Evolutionary conservation across 2,113 vertebrate genomes (phyloP).

Genomic region (Podocnemis expansa): DNA sequence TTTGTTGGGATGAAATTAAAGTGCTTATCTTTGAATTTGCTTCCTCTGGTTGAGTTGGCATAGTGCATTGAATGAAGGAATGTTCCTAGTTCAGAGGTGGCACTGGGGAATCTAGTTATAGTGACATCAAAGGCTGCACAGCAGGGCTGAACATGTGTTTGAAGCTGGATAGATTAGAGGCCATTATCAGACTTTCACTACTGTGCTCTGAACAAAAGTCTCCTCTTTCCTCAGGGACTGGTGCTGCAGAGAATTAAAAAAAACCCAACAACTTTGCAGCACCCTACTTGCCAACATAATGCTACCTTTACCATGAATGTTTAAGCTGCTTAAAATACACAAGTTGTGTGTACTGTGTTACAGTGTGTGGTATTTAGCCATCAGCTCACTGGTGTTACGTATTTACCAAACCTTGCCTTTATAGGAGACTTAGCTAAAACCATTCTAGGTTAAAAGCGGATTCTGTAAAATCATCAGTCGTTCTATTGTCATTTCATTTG

Average conservation of each 20-base stretch:
- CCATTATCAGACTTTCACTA: slow-evolving; percentile 80
- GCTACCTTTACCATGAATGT: background rate
- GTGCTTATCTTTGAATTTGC: slow-evolving; percentile 78
- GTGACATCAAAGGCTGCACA: slow-evolving; percentile 82
- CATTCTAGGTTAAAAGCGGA: background rate
- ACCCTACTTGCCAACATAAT: slow-evolving; percentile 56
- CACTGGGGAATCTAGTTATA: slow-evolving; percentile 77
- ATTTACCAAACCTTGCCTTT: background rate
- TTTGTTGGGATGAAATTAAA: slow-evolving; percentile 76
- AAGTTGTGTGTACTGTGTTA: background rate
- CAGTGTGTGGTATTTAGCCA: background rate
- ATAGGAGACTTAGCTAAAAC: background rate
- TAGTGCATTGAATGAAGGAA: slow-evolving; percentile 70
- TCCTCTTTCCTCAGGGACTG: slow-evolving; percentile 70
- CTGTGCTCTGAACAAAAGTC: slow-evolving; percentile 73
- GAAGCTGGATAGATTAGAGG: slow-evolving; percentile 82
- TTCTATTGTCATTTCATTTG: background rate
- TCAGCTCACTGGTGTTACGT: slow-evolving; percentile 17
- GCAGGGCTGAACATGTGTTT: slow-evolving; percentile 81
- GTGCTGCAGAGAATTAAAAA: slow-evolving; percentile 67
- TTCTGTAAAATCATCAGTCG: background rate
- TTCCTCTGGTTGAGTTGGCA: slow-evolving; percentile 79
- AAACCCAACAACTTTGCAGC: slow-evolving; percentile 14
- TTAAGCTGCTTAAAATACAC: background rate
- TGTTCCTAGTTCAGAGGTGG: slow-evolving; percentile 79